Evolutionary conservation across 2,888 invertebrate species (phyloP), one percentile per base, ranked within the genome.

Genomic region (Leptogaster cylindrica): DNA sequence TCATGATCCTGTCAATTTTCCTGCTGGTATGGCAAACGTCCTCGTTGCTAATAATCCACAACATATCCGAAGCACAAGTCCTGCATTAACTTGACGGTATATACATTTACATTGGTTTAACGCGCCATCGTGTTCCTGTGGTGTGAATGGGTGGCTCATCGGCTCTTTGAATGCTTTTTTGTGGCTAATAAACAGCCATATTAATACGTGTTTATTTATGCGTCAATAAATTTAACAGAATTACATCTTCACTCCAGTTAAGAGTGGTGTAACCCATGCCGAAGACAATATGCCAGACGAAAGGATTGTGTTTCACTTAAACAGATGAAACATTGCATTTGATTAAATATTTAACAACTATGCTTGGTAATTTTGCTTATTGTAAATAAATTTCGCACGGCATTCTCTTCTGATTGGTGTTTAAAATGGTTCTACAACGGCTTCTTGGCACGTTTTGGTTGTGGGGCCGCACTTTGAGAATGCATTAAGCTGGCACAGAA

Each of bases 171-270:
- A 28, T 12, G 33, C 33, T 58, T 58, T 36, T 58, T 39, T 39
- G 39, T 58, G 58, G 25, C 4, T 8, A 12, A n/a, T 18, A 28
- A 33, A 64, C 46, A 27, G 41, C 31, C 48, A 48, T 48, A 64
- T 64, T 64, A 65, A 65, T 65, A 65, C 27, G 65, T 65, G 65
- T 65, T 65, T 65, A 65, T 65, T 65, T 65, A 65, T 65, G 50
- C 50, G 48, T 39, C 36, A 65, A 65, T 65, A 65, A 65, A 65
- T 65, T 65, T 65, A 51, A 50, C 36, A 36, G 65, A 65, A 65
- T 65, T 65, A 65, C 51, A 51, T 64, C 46, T 44, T 18, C 48
- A 48, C 44, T 33, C 48, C 31, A 18, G 20, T 33, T 64, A 63
- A 18, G 27, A 18, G n/a, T n/a, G n/a, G n/a, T n/a, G n/a, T n/a